These are phyloP conservation scores for Paedocypris micromegethes DNA, from an alignment of 2,797 vertebrate genomes.

Conservation along the genomic window DNA sequence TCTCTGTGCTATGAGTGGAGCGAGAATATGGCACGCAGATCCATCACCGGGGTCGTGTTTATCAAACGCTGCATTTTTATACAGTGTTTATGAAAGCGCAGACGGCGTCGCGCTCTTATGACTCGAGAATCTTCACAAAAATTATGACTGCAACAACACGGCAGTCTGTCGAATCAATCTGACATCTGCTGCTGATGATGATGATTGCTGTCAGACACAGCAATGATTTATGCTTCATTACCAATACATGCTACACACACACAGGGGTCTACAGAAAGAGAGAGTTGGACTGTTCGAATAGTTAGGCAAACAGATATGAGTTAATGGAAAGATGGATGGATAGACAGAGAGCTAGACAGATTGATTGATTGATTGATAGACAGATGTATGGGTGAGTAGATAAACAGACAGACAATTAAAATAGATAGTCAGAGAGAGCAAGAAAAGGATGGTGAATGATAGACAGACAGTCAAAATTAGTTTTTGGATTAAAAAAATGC, in stretches of 20 bases:
- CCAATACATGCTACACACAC: neutral
- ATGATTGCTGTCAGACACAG: slow-evolving; percentile 4
- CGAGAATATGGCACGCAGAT: neutral
- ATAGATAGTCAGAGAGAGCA: too few species aligned
- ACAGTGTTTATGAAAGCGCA: neutral
- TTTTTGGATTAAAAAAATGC: too few species aligned
- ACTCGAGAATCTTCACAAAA: too few species aligned
- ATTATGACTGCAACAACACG: neutral
- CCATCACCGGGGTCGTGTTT: neutral
- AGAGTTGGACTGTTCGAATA: neutral
- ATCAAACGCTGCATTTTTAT: neutral
- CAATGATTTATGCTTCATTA: neutral
- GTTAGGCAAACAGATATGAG: too few species aligned
- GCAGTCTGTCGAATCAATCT: slow-evolving; percentile 11
- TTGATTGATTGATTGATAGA: too few species aligned
- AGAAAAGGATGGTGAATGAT: too few species aligned
- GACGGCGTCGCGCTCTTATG: too few species aligned
- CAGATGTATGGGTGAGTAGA: too few species aligned
- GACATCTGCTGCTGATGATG: slow-evolving; percentile 14
- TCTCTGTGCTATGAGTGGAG: neutral
- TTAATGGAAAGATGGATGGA: too few species aligned
- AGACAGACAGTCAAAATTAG: too few species aligned
- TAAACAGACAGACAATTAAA: too few species aligned
- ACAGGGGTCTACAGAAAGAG: neutral
- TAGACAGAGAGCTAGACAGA: too few species aligned